These are phyloP conservation scores for Neosilurus hyrtlii DNA, from an alignment of 2,797 vertebrate genomes.

Conservation along the genomic window DNA sequence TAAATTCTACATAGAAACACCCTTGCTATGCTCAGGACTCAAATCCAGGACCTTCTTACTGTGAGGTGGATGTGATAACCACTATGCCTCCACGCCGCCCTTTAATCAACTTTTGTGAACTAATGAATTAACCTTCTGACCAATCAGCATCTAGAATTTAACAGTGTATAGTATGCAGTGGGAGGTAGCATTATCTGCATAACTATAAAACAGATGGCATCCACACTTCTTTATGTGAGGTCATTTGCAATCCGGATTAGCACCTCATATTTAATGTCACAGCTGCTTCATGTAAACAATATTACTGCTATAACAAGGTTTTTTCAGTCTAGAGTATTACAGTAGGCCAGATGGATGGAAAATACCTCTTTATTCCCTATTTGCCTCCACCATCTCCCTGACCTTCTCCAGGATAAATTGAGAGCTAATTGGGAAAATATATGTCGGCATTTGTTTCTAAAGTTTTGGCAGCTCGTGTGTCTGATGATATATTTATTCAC, in stretches of 20 bases:
- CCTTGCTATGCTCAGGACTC: too few species aligned
- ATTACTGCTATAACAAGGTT: constrained; percentile 39
- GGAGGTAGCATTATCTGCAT: not conserved
- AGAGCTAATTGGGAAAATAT: constrained; percentile 30
- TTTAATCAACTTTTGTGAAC: too few species aligned
- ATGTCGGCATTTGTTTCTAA: constrained; percentile 18
- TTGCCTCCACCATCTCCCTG: constrained; percentile 38
- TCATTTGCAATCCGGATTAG: constrained; percentile 40
- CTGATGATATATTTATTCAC: constrained; percentile 6
- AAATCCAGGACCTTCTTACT: too few species aligned
- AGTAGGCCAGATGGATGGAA: constrained; percentile 46
- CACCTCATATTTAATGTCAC: constrained; percentile 46
- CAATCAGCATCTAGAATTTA: not conserved
- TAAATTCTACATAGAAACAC: too few species aligned
- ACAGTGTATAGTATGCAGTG: not conserved
- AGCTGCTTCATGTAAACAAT: constrained; percentile 41
- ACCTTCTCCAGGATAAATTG: constrained; percentile 43
- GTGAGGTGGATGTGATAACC: too few species aligned
- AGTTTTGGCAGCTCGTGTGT: constrained; percentile 3
- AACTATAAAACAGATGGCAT: not conserved
- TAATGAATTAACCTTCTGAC: not conserved
- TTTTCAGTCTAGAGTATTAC: constrained; percentile 48
- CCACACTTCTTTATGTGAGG: constrained; percentile 10
- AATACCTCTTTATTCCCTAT: constrained; percentile 42
- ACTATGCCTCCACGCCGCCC: too few species aligned